Conservation (phyloP, 53 echinoderm and acorn worm species). For the Arbacia lixula region DNA sequence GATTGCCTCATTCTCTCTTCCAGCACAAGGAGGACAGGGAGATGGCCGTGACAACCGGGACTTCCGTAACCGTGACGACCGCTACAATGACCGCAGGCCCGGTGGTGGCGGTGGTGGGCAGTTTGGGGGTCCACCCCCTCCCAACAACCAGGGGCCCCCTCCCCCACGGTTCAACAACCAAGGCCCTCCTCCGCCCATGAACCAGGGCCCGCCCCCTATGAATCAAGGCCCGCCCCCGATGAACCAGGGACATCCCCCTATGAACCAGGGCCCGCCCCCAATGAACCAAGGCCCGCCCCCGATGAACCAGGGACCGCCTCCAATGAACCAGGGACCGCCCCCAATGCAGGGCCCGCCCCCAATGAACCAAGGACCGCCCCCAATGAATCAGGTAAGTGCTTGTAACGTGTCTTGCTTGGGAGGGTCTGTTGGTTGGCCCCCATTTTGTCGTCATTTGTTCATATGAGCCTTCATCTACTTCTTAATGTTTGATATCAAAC, state of each 20-base stretch:
- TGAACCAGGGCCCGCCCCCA: conserved; percentile 39
- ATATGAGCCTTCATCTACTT: too few species aligned
- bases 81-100: conserved; percentile 18
- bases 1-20: neutral
- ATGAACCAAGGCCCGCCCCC: conserved; percentile 29
- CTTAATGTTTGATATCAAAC: too few species aligned
- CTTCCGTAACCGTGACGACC: conserved; percentile 50
- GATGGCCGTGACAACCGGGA: conserved; percentile 45
- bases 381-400: conserved; percentile 16
- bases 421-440: too few species aligned
- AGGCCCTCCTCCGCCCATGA: conserved; percentile 47
- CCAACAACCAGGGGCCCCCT: conserved; percentile 44
- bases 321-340: conserved; percentile 53
- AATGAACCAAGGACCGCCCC: conserved; percentile 7
- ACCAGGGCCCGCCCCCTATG: conserved; percentile 35
- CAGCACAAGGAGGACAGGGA: conserved; percentile 73
- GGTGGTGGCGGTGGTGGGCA: conserved; percentile 8
- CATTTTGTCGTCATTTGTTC: too few species aligned
- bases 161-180: conserved; percentile 41
- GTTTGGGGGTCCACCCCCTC: conserved; percentile 19
- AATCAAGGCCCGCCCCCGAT: conserved; percentile 16
- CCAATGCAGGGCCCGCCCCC: neutral
- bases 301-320: conserved; percentile 48
- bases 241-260: conserved; percentile 19
- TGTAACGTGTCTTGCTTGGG: too few species aligned